Percentiles rank a stretch among this genome's conserved stretches.
Conservation (phyloP, 2,888 invertebrate genomes). For the Exocentrus adspersus region DNA sequence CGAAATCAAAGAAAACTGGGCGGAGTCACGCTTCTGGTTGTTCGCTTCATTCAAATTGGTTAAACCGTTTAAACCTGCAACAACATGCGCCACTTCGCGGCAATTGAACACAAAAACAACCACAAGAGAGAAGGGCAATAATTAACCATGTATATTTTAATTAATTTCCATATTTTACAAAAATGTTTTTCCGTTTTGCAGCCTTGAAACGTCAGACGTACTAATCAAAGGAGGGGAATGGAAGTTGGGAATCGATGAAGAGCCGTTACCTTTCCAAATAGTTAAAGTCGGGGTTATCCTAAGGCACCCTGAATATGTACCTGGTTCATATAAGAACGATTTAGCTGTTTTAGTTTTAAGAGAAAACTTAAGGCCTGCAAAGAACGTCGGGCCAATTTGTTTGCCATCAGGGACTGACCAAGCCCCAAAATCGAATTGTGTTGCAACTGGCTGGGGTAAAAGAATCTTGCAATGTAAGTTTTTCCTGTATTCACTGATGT, state of each 20-base stretch:
- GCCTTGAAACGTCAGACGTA: slow-evolving; percentile 72
- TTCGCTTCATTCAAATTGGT: no score
- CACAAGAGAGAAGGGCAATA: no score
- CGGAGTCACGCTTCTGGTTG: no score
- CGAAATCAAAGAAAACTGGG: no score
- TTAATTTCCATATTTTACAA: no score
- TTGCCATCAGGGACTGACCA: slow-evolving; percentile 70
- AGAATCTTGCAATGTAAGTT: slow-evolving; percentile 77
- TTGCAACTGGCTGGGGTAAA: slow-evolving; percentile 88
- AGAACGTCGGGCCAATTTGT: slow-evolving; percentile 81
- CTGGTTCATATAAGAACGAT: slow-evolving; percentile 72
- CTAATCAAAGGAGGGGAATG: slow-evolving; percentile 85
- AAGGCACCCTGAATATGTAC: slow-evolving; percentile 75
- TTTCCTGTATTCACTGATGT: no score
- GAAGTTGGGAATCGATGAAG: slow-evolving; percentile 83
- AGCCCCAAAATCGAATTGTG: slow-evolving; percentile 72
- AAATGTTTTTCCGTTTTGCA: slow-evolving; percentile 54
- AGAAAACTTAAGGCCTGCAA: slow-evolving; percentile 71
- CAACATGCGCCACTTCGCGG: no score
- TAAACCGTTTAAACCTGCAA: no score
- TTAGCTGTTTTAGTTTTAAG: slow-evolving; percentile 76
- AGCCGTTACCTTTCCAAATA: slow-evolving; percentile 83
- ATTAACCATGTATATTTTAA: no score
- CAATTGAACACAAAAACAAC: no score
- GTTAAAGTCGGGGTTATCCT: slow-evolving; percentile 76